A percentile compares a stretch with the other conserved stretches of the same genome.
Evolutionary conservation across 2,888 invertebrate genomes (phyloP).

Genomic region (Euplexia lucipara): DNA sequence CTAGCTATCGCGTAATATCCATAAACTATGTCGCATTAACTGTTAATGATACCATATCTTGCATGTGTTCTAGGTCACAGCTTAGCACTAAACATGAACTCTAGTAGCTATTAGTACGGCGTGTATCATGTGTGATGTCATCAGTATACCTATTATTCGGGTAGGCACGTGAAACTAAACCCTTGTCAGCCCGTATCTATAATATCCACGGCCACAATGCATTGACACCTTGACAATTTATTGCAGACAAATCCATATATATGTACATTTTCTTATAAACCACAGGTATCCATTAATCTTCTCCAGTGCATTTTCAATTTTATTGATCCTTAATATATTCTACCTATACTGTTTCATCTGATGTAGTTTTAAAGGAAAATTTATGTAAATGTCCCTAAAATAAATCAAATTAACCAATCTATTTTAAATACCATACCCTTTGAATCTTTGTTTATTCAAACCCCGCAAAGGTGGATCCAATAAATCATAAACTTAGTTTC

Average conservation of each 20-base stretch:
- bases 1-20: constrained; percentile 18
- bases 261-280: constrained; percentile 44
- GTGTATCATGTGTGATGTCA: constrained; percentile 58
- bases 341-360: constrained; percentile 36
- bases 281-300: constrained; percentile 37
- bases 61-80: constrained; percentile 59
- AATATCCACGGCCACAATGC: constrained; percentile 43
- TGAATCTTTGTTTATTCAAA: constrained; percentile 69
- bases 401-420: constrained; percentile 58
- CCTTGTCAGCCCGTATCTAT: constrained; percentile 43
- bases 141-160: constrained; percentile 59
- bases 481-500: constrained; percentile 77
- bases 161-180: constrained; percentile 46
- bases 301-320: constrained; percentile 45
- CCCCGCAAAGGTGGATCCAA: constrained; percentile 67
- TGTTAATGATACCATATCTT: constrained; percentile 53
- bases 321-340: constrained; percentile 22
- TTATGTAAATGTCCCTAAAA: constrained; percentile 24
- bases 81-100: constrained; percentile 62
- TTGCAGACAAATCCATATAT: constrained; percentile 26
- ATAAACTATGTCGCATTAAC: constrained; percentile 49
- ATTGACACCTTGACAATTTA: constrained; percentile 33
- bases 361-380: constrained; percentile 25
- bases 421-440: constrained; percentile 56
- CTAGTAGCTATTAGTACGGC: constrained; percentile 56